Percentiles rank a stretch among this genome's conserved stretches.
Evolutionary conservation across 1,140 invertebrate species (phyloP).

Genomic region (Trichomalopsis sarcophagae): DNA sequence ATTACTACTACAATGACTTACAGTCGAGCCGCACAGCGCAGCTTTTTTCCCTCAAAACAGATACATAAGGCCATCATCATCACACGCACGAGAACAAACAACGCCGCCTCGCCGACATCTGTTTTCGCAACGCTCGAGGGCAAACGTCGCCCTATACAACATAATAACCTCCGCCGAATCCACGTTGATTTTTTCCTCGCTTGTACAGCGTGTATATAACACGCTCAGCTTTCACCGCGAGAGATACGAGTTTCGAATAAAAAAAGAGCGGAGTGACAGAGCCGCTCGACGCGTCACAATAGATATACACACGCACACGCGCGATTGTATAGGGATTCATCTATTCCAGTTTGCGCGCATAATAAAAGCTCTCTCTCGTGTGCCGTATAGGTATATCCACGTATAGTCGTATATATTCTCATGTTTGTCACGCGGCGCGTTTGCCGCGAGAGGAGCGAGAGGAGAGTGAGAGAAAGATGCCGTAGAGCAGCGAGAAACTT

Average conservation of each 20-base stretch:
- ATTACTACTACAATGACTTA: no score
- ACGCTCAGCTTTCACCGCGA: neutral
- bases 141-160: neutral
- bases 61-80: no score
- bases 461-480: neutral
- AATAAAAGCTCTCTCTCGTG: neutral
- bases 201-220: neutral
- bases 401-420: neutral
- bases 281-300: neutral
- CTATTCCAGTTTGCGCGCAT: neutral
- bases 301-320: neutral
- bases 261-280: neutral
- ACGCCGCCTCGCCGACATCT: neutral
- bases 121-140: neutral
- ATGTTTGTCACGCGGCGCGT: constrained; percentile 35
- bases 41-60: no score
- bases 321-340: neutral
- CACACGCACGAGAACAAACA: neutral
- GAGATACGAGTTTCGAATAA: neutral
- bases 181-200: neutral
- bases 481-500: neutral
- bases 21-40: no score
- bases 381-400: no score
- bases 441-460: constrained; percentile 39
- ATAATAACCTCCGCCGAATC: neutral